Evolutionary conservation across 2,888 invertebrate species (phyloP), one percentile per base, ranked within the genome.

Genomic region (Polia nebulosa): DNA sequence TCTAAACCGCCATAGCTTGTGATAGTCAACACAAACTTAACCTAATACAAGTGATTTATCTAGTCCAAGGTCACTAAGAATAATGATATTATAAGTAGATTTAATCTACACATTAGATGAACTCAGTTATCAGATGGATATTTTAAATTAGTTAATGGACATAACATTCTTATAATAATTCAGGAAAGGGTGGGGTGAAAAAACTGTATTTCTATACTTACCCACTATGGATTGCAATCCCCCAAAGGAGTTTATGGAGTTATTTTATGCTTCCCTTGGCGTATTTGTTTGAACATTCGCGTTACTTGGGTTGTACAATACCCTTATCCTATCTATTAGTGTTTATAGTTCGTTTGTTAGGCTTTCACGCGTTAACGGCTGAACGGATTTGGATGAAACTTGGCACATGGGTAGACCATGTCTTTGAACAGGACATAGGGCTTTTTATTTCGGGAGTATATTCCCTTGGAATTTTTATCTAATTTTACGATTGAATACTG

Each of bases 11-110:
- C 71, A 72, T 70, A 62, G 60, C 67, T 76, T 82, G 83, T 83
- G 80, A 80, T 85, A 74, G 76, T 80, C 77, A 80, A 80, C 69
- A 77, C 69, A 72, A 76, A 85, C 92, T 91, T 93, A 90, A 86
- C 84, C 90, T 93, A 92, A 86, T 84, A 84, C 73, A 80, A n/a
- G 87, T 87, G 87, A 90, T 87, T 88, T 88, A 81, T 87, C 86
- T 89, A 89, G 87, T 91, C 87, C 86, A 87, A 77, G 60, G 84
- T 87, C 85, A 88, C 85, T 89, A 88, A 89, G 82, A 86, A 86
- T 87, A 85, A 88, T 87, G 85, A 89, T 84, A 84, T 88, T 88
- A 86, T 88, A 83, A 86, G 94, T 94, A 95, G 94, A 94, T 94
- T 92, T 90, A 75, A 95, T 94, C 94, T 94, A 95, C 94, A 69